A percentile compares a stretch with the other conserved stretches of the same genome.
phyloP scores from a whole-genome alignment of 2,797 vertebrate species.

The Acipenser transmontanus region DNA sequence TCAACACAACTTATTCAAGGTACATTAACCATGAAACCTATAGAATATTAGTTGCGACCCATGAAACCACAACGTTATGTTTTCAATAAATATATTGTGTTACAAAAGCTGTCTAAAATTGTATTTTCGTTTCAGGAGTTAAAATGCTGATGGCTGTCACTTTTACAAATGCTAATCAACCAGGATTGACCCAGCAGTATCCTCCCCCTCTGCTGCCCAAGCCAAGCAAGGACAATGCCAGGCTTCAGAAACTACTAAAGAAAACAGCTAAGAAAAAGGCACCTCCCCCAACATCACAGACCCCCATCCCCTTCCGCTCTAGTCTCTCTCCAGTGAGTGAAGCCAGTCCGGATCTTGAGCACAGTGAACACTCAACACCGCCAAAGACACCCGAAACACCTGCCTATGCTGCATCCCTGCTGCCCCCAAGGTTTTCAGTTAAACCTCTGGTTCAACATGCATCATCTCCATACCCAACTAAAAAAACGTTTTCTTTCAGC shows the following conservation, averaged over 20 bases:
- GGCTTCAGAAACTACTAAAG: conserved; percentile 80
- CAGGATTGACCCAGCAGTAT: conserved; percentile 50
- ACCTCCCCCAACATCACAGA: conserved; percentile 48
- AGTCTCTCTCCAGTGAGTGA: conserved; percentile 87
- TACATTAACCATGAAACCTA: background rate
- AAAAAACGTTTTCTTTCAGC: conserved; percentile 36
- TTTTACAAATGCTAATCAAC: conserved; percentile 48
- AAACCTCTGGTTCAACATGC: conserved; percentile 37
- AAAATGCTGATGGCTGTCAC: conserved; percentile 72
- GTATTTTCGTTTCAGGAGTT: conserved; percentile 11
- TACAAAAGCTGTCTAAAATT: background rate
- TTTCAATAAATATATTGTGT: background rate
- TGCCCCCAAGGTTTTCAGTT: conserved; percentile 43
- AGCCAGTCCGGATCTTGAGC: conserved; percentile 76
- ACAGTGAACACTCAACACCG: conserved; percentile 56
- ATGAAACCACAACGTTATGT: too few species aligned
- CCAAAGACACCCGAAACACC: conserved; percentile 50
- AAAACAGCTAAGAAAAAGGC: conserved; percentile 71
- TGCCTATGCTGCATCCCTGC: conserved; percentile 28
- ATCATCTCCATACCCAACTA: conserved; percentile 50
- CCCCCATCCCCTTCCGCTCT: conserved; percentile 66
- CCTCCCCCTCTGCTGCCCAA: conserved; percentile 81
- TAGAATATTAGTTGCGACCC: background rate
- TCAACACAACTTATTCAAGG: background rate
- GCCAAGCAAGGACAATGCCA: conserved; percentile 78